Percentiles rank a stretch among this genome's conserved stretches.
Conservation (phyloP, 2,888 invertebrate genomes). For the Mythimna albipuncta region DNA sequence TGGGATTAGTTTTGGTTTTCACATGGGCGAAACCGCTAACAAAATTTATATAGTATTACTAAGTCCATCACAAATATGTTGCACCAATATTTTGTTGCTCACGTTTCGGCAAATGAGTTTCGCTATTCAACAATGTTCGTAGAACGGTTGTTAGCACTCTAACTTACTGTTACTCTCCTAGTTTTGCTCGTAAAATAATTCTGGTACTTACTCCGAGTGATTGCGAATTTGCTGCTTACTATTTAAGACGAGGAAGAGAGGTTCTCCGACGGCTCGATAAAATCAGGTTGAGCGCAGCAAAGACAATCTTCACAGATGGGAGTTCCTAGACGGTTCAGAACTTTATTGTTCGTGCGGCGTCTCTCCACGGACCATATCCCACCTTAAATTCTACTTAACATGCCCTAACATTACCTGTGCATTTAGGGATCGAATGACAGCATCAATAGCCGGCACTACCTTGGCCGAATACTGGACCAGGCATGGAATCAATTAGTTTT, state of each 20-base stretch:
- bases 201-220: conserved; percentile 4
- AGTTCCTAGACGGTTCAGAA: no score
- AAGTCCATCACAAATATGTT: not conserved
- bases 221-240: not conserved
- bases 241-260: not conserved
- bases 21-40: not conserved
- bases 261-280: no score
- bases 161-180: conserved; percentile 2
- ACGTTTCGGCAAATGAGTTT: conserved; percentile 11
- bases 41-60: not conserved
- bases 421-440: no score
- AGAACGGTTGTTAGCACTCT: not conserved
- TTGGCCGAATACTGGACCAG: no score
- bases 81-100: conserved; percentile 19
- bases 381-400: no score
- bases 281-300: no score
- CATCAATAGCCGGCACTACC: no score
- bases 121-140: conserved; percentile 18
- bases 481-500: no score
- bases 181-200: conserved; percentile 21
- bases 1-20: not conserved
- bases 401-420: no score
- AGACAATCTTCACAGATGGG: no score
- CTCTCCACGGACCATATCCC: no score
- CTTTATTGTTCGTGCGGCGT: no score